Evolutionary conservation across 2,113 vertebrate genomes (phyloP).

Genomic region (Pygathrix nemaeus): DNA sequence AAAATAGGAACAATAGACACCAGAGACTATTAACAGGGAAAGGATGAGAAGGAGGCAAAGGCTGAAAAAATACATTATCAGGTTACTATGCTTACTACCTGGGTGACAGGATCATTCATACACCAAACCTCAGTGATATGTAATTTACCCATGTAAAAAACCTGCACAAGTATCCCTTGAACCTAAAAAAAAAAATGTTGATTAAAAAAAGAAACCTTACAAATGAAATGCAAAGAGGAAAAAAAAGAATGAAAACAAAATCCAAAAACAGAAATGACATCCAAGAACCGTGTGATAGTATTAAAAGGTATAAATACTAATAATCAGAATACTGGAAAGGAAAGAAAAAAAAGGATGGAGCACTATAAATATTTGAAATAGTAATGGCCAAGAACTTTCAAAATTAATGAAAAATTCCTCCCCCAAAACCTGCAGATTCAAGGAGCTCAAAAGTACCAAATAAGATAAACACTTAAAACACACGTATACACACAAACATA

Average conservation of each 20-base stretch:
- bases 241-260: not conserved
- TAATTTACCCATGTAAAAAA: too few relatives aligned
- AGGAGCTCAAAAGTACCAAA: not conserved
- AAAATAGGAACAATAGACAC: too few relatives aligned
- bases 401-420: not conserved
- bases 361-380: not conserved
- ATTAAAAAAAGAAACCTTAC: not conserved
- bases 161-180: not conserved
- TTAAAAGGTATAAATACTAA: not conserved
- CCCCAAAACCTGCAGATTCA: not conserved
- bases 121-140: too few relatives aligned
- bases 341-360: not conserved
- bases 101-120: too few relatives aligned
- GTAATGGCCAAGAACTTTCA: not conserved
- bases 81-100: too few relatives aligned
- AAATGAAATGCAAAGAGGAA: not conserved
- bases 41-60: too few relatives aligned
- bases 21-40: too few relatives aligned
- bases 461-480: not conserved
- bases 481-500: not conserved
- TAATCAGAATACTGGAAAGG: not conserved
- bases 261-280: not conserved
- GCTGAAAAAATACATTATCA: too few relatives aligned
- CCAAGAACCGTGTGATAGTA: not conserved
- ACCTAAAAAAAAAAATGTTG: not conserved